phyloP scores from a whole-genome alignment of 2,797 vertebrate genomes.

The Fratercula arctica region DNA sequence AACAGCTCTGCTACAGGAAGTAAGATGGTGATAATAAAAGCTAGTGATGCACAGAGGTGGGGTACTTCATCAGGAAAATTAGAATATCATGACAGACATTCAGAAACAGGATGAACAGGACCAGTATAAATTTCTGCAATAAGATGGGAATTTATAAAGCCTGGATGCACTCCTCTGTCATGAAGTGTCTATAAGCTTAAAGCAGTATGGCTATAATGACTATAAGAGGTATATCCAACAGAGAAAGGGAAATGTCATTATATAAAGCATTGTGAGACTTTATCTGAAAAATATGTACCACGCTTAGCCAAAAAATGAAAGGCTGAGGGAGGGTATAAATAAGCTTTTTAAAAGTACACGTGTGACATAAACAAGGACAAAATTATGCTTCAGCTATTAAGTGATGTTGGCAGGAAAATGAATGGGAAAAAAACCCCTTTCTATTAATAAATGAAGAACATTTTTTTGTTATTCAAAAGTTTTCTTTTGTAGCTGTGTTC shows the following conservation, averaged over 20 bases:
- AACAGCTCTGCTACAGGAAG: background rate
- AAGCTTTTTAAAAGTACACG: background rate
- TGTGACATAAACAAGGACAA: background rate
- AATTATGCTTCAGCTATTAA: background rate
- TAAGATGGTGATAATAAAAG: background rate
- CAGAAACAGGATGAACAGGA: background rate
- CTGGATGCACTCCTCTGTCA: background rate
- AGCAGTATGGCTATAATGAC: background rate
- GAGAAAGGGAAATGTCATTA: background rate
- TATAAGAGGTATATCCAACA: background rate
- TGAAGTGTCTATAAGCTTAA: background rate
- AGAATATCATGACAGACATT: background rate
- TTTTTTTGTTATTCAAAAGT: background rate
- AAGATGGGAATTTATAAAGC: background rate
- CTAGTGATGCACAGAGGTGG: background rate
- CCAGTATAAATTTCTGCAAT: background rate
- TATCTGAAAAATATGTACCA: background rate
- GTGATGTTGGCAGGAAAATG: background rate
- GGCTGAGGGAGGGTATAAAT: background rate
- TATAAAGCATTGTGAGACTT: background rate
- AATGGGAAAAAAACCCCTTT: background rate
- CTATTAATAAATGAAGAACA: background rate
- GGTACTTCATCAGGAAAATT: background rate
- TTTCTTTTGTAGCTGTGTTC: background rate
- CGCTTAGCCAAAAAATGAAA: background rate